A percentile compares a stretch with the other conserved stretches of the same genome.
Conservation (phyloP, 2,113 vertebrate genomes). For the Brachyhypopomus gauderio region DNA sequence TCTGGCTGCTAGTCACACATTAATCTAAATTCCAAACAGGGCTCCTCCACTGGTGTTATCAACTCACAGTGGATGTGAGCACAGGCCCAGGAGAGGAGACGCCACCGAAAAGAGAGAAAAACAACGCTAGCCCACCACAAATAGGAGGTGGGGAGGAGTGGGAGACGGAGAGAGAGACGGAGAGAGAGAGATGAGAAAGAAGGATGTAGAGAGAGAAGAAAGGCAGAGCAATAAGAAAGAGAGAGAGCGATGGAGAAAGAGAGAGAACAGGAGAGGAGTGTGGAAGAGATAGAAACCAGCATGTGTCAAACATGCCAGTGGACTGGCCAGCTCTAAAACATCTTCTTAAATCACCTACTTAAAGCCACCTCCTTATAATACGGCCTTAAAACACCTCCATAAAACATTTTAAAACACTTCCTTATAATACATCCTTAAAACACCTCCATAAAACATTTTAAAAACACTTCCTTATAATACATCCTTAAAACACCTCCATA, state of each 20-base stretch:
- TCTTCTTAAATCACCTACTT: too few relatives aligned
- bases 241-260: constrained; percentile 3
- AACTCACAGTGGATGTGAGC: constrained; percentile 56
- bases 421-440: too few relatives aligned
- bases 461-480: too few relatives aligned
- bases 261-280: constrained; percentile 26
- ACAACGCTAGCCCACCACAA: constrained; percentile 52
- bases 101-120: constrained; percentile 41
- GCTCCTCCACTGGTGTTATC: constrained; percentile 57
- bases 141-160: constrained; percentile 42
- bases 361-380: too few relatives aligned
- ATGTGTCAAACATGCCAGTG: too few relatives aligned
- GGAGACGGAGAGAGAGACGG: constrained; percentile 23
- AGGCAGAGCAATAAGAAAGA: too few relatives aligned
- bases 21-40: constrained; percentile 63
- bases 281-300: not conserved
- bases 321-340: too few relatives aligned
- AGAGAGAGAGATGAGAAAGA: constrained; percentile 29
- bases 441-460: too few relatives aligned
- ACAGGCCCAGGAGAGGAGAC: constrained; percentile 55
- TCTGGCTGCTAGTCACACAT: constrained; percentile 60
- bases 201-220: not conserved
- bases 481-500: too few relatives aligned
- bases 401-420: too few relatives aligned
- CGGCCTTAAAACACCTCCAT: too few relatives aligned